Evolutionary conservation across 2,888 invertebrate species (phyloP).

Genomic region (Tethea ocularis): DNA sequence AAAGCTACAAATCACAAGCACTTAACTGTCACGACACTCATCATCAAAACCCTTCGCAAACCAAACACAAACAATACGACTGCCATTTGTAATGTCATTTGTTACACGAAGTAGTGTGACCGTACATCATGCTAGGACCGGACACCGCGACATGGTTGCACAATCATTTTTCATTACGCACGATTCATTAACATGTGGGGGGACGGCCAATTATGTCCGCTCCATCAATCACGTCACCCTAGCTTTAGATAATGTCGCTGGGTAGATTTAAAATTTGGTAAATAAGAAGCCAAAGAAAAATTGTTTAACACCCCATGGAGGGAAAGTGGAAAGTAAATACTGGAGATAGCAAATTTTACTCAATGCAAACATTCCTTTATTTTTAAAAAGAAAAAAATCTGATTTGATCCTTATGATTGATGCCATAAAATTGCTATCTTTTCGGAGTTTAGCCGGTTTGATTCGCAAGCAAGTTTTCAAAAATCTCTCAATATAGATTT

Average conservation of each 20-base stretch:
- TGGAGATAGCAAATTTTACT: too few relatives aligned
- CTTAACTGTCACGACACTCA: conserved; percentile 19
- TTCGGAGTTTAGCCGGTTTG: too few relatives aligned
- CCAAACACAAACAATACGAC: conserved; percentile 41
- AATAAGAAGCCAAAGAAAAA: too few relatives aligned
- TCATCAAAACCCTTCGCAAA: conserved; percentile 34
- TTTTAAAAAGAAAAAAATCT: too few relatives aligned
- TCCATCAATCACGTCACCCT: conserved; percentile 74
- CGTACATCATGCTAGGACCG: conserved; percentile 54
- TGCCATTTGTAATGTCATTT: conserved; percentile 54
- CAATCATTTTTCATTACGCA: conserved; percentile 80
- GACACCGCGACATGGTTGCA: conserved; percentile 51
- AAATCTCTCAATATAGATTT: too few relatives aligned
- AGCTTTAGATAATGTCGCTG: conserved; percentile 57
- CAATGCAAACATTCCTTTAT: too few relatives aligned
- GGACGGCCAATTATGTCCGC: conserved; percentile 76
- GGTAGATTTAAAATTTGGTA: not conserved
- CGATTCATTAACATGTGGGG: conserved; percentile 78
- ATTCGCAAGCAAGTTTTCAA: too few relatives aligned
- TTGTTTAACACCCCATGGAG: too few relatives aligned
- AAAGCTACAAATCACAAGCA: conserved; percentile 14
- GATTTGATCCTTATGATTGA: too few relatives aligned
- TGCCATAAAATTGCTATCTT: too few relatives aligned
- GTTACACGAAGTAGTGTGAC: conserved; percentile 61
- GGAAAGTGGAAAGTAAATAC: too few relatives aligned